Evolutionary conservation across 2,113 vertebrate species (phyloP).

Genomic region (Tetraodon nigroviridis): DNA sequence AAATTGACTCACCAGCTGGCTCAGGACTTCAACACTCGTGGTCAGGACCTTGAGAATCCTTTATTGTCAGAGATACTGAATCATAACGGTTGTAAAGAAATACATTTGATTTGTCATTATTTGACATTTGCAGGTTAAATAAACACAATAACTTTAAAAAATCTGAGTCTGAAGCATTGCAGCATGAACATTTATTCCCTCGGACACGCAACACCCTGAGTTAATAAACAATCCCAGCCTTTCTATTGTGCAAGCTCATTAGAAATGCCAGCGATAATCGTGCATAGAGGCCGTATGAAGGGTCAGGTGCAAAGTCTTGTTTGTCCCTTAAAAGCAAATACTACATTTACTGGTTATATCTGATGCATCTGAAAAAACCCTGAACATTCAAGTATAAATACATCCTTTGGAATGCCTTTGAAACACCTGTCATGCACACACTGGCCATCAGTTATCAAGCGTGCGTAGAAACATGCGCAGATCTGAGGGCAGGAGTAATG

Average conservation of each 20-base stretch:
- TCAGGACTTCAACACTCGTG: too few relatives aligned
- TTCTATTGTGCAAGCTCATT: background rate
- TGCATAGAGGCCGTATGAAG: background rate
- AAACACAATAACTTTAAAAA: too few relatives aligned
- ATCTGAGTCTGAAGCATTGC: background rate
- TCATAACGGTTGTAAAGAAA: too few relatives aligned
- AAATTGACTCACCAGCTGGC: constrained; percentile 19
- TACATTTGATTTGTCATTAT: too few relatives aligned
- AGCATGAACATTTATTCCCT: background rate
- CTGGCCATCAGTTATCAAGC: too few relatives aligned
- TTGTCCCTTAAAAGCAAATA: background rate
- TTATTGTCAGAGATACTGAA: too few relatives aligned
- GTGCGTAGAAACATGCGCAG: too few relatives aligned
- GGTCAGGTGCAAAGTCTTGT: background rate
- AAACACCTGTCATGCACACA: background rate
- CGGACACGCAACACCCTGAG: constrained; percentile 2
- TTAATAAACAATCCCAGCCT: background rate
- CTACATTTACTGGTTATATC: background rate
- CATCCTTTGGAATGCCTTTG: background rate
- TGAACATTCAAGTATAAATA: too few relatives aligned
- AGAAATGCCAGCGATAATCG: background rate
- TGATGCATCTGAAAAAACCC: background rate
- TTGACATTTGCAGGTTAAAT: too few relatives aligned
- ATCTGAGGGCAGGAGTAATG: too few relatives aligned
- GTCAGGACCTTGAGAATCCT: too few relatives aligned